Conservation (phyloP, 2,113 vertebrate genomes). For the Hystrix cristata region DNA sequence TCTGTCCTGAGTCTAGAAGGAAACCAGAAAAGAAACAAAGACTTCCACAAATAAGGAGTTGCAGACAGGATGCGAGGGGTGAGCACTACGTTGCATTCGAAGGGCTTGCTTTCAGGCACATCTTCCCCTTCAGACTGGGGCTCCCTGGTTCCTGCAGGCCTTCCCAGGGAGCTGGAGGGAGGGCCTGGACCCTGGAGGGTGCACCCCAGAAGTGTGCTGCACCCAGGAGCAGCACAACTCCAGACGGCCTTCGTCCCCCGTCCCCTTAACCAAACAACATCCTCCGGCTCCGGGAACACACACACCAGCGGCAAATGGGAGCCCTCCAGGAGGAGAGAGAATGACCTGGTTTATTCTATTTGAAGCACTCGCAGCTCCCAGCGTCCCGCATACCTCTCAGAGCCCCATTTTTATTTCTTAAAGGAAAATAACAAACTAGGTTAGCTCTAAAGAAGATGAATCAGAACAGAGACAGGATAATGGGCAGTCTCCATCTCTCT, state of each 20-base stretch:
- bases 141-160: background rate
- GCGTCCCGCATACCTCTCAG: background rate
- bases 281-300: background rate
- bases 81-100: background rate
- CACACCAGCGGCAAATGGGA: background rate
- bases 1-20: background rate
- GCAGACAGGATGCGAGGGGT: background rate
- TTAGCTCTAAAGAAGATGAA: conserved; percentile 56
- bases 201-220: background rate
- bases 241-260: background rate
- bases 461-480: background rate
- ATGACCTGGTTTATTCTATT: conserved; percentile 66
- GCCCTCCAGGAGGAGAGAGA: background rate
- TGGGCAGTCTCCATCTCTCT: background rate
- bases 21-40: background rate
- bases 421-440: conserved; percentile 69
- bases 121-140: background rate
- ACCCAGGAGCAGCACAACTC: background rate
- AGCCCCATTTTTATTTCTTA: conserved; percentile 69
- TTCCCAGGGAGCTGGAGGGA: background rate
- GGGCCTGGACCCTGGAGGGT: background rate
- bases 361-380: conserved; percentile 55
- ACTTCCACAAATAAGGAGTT: background rate
- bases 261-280: background rate
- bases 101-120: background rate